phyloP scores from a whole-genome alignment of 2,113 vertebrate species.

The Indri indri region DNA sequence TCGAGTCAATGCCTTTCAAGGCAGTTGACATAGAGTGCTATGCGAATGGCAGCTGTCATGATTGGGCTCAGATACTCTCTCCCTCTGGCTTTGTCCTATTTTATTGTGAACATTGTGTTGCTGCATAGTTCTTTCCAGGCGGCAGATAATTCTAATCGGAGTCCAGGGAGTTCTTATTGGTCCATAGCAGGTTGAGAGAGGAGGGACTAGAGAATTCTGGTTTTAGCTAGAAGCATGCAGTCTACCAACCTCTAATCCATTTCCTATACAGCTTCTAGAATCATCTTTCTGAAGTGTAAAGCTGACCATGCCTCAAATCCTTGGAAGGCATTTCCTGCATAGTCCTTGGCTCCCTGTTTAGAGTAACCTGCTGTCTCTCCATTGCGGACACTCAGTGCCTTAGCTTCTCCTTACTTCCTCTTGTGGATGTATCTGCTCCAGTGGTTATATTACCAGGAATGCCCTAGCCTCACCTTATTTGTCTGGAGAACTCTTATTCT shows the following conservation, averaged over 20 bases:
- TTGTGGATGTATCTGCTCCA: neutral
- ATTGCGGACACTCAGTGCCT: neutral
- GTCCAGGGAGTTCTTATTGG: neutral
- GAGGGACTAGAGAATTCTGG: neutral
- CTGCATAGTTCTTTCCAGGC: neutral
- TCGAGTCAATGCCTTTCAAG: neutral
- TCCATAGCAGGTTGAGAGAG: neutral
- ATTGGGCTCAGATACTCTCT: neutral
- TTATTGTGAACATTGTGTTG: neutral
- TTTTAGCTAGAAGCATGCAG: neutral
- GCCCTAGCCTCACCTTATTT: neutral
- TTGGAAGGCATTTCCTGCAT: neutral
- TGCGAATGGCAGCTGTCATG: neutral
- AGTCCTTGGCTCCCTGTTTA: neutral
- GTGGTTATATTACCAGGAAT: neutral
- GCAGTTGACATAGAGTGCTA: neutral
- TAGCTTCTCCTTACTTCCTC: neutral
- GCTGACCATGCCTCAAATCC: neutral
- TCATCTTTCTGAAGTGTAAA: neutral
- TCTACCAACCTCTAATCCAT: neutral
- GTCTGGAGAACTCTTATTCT: neutral
- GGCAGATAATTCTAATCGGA: neutral
- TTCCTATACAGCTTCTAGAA: neutral
- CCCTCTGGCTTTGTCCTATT: neutral
- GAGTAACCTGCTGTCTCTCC: neutral